Base-by-base conservation (phyloP, 2,888 invertebrate genomes). In the Athrips mouffetella region DNA sequence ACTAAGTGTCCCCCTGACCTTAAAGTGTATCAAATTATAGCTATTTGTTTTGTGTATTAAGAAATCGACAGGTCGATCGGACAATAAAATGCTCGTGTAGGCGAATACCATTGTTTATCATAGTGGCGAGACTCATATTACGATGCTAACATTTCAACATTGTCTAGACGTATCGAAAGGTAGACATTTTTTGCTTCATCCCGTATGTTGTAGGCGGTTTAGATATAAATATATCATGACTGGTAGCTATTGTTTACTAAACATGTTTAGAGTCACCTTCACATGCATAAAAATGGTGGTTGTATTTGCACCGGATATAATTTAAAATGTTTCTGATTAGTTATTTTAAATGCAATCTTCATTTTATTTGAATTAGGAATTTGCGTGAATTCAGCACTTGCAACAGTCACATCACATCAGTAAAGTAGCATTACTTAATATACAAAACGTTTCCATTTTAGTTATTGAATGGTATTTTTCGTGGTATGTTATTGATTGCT, bases 91-190 rank as follows among this genome's bases (percentile, higher is more conserved):
- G 59, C 51, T 42, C 56, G 71, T 68, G 81, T 81, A 77, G 80
- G 82, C 65, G 70, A 53, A 59, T 62, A 55, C 65, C 63, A 79
- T 79, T 80, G 76, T 80, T 76, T 77, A 67, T 56, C 59, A 53
- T 57, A 58, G 50, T 45, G 48, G 52, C 62, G 59, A 65, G 67
- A 62, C 62, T 48, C 48, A 39, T 30, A 39, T 48, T 47, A 62
- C 59, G 53, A 57, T 62, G 57, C 60, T 50, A 51, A 55, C 51
- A 54, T 75, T 74, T 73, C 76, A 68, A 73, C 67, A 79, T 35
- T 64, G 76, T 77, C 79, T 80, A 80, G 79, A 80, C 78, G 63
- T 58, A 73, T 71, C 68, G 70, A 63, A 65, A 72, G 67, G 67
- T 70, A 75, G 73, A 76, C 77, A 70, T 73, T 77, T 79, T 75